A percentile compares a stretch with the other conserved stretches of the same genome.
Conservation (phyloP, 23 tunicate genomes). For the Botrylloides violaceus region DNA sequence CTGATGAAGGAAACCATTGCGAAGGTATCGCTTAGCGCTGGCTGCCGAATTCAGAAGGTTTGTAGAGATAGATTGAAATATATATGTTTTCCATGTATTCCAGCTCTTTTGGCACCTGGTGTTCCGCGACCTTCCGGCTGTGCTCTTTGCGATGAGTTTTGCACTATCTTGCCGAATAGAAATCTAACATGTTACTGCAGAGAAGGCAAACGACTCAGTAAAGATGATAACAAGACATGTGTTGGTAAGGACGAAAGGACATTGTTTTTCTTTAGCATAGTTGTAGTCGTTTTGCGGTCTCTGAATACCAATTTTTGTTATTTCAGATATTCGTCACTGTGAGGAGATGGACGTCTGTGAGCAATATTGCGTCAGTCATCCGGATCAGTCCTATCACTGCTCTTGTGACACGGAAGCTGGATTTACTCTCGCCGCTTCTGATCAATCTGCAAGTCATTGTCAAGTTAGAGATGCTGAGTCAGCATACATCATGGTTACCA, state of each 20-base stretch:
- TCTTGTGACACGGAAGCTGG: slow-evolving; percentile 9
- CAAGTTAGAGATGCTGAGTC: slow-evolving; percentile 4
- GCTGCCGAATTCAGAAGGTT: not conserved
- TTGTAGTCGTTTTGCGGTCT: not conserved
- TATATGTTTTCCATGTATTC: too few relatives aligned
- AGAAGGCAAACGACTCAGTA: slow-evolving; percentile 27
- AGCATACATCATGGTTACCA: slow-evolving; percentile 17
- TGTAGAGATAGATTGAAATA: not conserved
- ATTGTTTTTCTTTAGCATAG: too few relatives aligned
- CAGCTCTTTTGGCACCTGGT: too few relatives aligned
- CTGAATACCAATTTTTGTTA: not conserved
- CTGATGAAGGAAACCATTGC: slow-evolving; percentile 57
- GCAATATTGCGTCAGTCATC: slow-evolving; percentile 9
- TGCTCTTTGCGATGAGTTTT: slow-evolving; percentile 15
- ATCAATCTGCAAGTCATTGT: not conserved
- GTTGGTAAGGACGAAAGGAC: slow-evolving; percentile 15
- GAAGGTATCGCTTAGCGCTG: slow-evolving; percentile 8
- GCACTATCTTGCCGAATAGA: slow-evolving; percentile 32
- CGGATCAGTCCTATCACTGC: not conserved
- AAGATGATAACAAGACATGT: slow-evolving; percentile 36
- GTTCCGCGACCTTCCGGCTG: not conserved
- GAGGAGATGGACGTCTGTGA: slow-evolving; percentile 22
- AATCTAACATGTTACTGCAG: slow-evolving; percentile 42
- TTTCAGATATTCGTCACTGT: slow-evolving; percentile 11
- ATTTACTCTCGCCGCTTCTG: not conserved